Evolutionary conservation across 2,888 invertebrate species (phyloP).

Genomic region (Icerya purchasi): DNA sequence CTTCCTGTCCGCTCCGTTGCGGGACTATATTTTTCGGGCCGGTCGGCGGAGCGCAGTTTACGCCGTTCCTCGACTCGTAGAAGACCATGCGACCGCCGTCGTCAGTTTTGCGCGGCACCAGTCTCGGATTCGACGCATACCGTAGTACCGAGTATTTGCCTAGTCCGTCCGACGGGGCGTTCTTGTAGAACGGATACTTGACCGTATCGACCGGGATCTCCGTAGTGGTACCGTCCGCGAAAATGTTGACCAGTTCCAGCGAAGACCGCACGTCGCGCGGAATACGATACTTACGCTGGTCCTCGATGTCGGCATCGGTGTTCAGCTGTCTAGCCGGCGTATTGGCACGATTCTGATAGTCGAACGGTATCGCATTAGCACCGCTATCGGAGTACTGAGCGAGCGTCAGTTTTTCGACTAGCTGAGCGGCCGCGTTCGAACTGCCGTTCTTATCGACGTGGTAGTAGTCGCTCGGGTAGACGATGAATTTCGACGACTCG

Average conservation of each 20-base stretch:
- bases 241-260: constrained; percentile 13
- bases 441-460: constrained; percentile 1
- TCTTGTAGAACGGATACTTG: constrained; percentile 46
- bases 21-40: constrained; percentile 22
- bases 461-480: constrained; percentile 11
- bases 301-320: constrained; percentile 9
- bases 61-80: constrained; percentile 34
- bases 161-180: constrained; percentile 19
- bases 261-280: not conserved
- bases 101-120: constrained; percentile 39
- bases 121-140: constrained; percentile 40
- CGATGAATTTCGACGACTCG: constrained; percentile 8
- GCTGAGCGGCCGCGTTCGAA: constrained; percentile 14
- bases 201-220: constrained; percentile 16
- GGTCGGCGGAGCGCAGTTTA: constrained; percentile 25
- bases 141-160: constrained; percentile 38
- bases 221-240: constrained; percentile 17
- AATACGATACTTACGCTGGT: not conserved
- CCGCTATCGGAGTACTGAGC: constrained; percentile 17
- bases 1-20: constrained; percentile 21
- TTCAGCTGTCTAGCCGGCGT: constrained; percentile 18
- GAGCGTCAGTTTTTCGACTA: constrained; percentile 19
- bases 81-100: constrained; percentile 42
- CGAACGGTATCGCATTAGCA: constrained; percentile 13
- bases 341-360: constrained; percentile 17